phyloP scores from a whole-genome alignment of 1,140 invertebrate species.

The Drosophila sp. region DNA sequence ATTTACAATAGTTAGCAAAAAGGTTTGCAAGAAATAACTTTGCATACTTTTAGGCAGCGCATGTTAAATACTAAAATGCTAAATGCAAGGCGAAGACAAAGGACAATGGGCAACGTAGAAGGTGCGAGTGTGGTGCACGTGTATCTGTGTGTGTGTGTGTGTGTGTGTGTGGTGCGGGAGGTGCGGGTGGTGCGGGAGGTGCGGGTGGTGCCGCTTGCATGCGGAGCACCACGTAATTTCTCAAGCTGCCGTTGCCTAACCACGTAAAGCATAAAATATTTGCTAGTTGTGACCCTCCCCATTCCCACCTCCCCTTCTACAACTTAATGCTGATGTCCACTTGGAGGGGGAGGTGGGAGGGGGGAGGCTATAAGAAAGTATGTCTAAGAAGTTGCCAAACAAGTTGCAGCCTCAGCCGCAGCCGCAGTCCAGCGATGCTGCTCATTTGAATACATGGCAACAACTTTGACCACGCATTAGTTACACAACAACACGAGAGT shows the following conservation, averaged over 20 bases:
- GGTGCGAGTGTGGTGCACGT: conserved; percentile 1
- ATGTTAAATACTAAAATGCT: conserved; percentile 68
- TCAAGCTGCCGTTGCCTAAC: conserved; percentile 75
- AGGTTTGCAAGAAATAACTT: conserved; percentile 74
- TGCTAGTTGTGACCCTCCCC: conserved; percentile 54
- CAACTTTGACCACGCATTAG: conserved; percentile 81
- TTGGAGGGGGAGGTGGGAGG: neutral
- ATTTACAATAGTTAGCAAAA: conserved; percentile 33
- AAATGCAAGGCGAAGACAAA: conserved; percentile 47
- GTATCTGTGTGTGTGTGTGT: conserved; percentile 6
- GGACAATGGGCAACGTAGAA: conserved; percentile 16
- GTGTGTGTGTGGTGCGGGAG: no score
- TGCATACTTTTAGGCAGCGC: conserved; percentile 78
- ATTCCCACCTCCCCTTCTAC: neutral
- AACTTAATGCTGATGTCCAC: conserved; percentile 27
- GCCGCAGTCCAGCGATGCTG: conserved; percentile 62
- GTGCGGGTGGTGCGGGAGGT: neutral
- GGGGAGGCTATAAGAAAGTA: conserved; percentile 56
- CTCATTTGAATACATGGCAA: conserved; percentile 79
- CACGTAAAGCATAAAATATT: conserved; percentile 83
- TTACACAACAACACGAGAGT: conserved; percentile 55
- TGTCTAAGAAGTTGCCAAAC: conserved; percentile 74
- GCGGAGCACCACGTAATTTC: conserved; percentile 74
- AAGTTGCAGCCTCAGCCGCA: conserved; percentile 51
- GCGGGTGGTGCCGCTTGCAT: conserved; percentile 11